Evolutionary conservation across 2,888 invertebrate genomes (phyloP).

Genomic region (Epiblema foenella): DNA sequence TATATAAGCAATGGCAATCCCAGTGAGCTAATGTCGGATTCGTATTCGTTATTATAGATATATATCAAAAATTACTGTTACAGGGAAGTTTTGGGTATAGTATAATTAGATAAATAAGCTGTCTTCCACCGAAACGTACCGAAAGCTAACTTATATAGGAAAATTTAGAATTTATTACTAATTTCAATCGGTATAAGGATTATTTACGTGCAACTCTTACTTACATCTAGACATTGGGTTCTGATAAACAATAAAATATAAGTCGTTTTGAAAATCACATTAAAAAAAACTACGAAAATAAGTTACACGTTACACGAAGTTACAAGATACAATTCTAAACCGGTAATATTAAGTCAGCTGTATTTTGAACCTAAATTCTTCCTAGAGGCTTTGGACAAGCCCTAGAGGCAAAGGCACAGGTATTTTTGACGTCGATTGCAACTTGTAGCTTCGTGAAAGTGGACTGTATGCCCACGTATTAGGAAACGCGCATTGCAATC

Average conservation of each 20-base stretch:
- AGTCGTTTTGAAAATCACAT: no score
- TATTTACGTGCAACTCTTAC: no score
- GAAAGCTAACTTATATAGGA: background rate
- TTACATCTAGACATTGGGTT: no score
- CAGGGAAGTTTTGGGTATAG: slow-evolving; percentile 41
- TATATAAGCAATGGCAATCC: slow-evolving; percentile 77
- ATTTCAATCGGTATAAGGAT: no score
- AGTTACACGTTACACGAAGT: background rate
- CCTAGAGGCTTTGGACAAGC: no score
- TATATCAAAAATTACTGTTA: slow-evolving; percentile 49
- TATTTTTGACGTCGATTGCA: no score
- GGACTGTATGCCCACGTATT: no score
- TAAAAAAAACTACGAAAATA: no score
- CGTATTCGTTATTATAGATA: slow-evolving; percentile 44
- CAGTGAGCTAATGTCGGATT: slow-evolving; percentile 82
- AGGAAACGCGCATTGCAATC: background rate
- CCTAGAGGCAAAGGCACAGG: no score
- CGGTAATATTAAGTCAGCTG: background rate
- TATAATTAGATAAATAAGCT: slow-evolving; percentile 21
- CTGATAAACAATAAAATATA: no score
- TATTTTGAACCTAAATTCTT: no score
- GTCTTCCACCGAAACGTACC: background rate
- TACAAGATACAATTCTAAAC: background rate
- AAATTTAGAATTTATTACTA: background rate
- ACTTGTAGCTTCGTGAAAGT: background rate